Conservation (phyloP, 1,140 invertebrate genomes). For the Linepithema humile region DNA sequence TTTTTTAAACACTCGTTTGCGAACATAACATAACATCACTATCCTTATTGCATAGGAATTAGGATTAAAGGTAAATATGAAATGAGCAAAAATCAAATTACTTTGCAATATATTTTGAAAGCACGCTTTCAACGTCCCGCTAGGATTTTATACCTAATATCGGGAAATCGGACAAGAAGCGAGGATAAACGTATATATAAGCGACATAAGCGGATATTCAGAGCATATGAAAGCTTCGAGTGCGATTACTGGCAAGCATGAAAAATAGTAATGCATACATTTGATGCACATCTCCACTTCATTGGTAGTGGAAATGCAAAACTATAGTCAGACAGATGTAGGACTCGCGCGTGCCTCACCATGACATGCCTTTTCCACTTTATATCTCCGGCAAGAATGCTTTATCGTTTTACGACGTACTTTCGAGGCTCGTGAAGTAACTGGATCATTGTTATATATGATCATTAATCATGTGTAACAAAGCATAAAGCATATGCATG, state of each 20-base stretch:
- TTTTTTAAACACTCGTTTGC: too few species aligned
- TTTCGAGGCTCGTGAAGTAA: neutral
- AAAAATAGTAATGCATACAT: neutral
- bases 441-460: too few species aligned
- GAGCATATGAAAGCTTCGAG: neutral
- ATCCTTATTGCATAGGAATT: neutral
- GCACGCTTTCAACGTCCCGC: neutral
- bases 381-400: neutral
- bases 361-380: neutral
- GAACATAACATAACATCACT: too few species aligned
- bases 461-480: too few species aligned
- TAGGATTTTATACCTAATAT: neutral
- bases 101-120: neutral
- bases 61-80: neutral
- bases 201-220: neutral
- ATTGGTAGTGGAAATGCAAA: slow-evolving; percentile 29
- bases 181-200: neutral
- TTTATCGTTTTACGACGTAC: neutral
- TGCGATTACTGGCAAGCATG: neutral
- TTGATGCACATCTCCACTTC: neutral
- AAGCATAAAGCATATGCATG: too few species aligned
- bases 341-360: neutral
- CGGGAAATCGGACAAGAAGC: neutral
- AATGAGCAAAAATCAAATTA: neutral
- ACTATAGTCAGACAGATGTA: slow-evolving; percentile 15